Evolutionary conservation across 2,113 vertebrate species (phyloP), one percentile per base, ranked within the genome.

Genomic region (Urocitellus parryii): DNA sequence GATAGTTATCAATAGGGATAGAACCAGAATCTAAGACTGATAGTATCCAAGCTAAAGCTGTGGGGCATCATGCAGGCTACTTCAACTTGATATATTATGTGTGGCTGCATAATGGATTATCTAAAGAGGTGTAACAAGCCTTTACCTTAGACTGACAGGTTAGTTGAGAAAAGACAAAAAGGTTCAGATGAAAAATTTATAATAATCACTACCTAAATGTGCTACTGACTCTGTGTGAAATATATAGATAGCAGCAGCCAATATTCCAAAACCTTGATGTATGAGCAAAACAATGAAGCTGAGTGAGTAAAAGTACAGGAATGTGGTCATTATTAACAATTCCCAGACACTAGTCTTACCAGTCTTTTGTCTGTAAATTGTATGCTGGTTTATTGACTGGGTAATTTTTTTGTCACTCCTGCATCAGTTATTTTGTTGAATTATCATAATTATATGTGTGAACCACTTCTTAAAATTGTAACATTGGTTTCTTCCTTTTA

Each of bases 71-170:
- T 27, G 39, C 17, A 51, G 32, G 11, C 58, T 91, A 78, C 97
- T 97, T 98, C 96, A 82, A 92, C 93, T 96, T 96, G 73, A 68
- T 96, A 5, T 42, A 95, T 97, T 65, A 56, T 81, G 8, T 95
- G 3, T 76, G 65, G 86, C 56, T 78, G 77, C 74, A 96, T 93
- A 94, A 96, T 73, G 37, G 48, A 51, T 96, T 81, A 91, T 80
- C 90, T 77, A 97, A 91, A 90, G 27, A 67, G 80, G 88, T 51
- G 53, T n/a, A 98, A 58, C 1, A 61, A 97, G 93, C 42, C 45
- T 97, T 97, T 97, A 45, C 89, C 82, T 94, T 90, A 56, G 68
- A 90, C 48, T 96, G 94, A 92, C 77, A 97, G 74, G 76, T 89
- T 95, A 96, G 82, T 0, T 0, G 61, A 90, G 91, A 90, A 83